Conservation (phyloP, 2,888 invertebrate genomes). For the Drosophila seclusa region DNA sequence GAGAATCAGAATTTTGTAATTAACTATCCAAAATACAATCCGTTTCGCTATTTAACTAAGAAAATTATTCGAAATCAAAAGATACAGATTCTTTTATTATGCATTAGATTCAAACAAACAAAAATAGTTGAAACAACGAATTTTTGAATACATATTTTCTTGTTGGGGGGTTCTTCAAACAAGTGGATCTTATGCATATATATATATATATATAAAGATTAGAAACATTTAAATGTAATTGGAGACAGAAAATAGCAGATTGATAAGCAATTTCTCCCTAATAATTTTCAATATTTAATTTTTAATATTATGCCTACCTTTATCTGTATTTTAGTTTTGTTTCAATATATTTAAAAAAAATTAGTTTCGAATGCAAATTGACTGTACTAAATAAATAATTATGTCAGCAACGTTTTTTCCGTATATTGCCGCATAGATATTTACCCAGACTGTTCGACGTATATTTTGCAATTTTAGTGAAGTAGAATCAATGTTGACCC, state of each 20-base stretch:
- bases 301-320: not conserved
- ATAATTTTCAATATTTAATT: not conserved
- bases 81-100: not conserved
- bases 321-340: not conserved
- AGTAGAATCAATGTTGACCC: not conserved
- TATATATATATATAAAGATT: not conserved
- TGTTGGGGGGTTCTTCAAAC: not conserved
- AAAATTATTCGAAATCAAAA: not conserved
- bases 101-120: not conserved
- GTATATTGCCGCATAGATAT: constrained; percentile 33
- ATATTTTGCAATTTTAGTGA: constrained; percentile 12
- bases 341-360: not conserved
- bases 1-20: not conserved
- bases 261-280: not conserved
- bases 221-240: not conserved
- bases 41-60: not conserved
- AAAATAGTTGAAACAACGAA: not conserved
- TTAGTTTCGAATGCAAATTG: constrained; percentile 17
- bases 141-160: not conserved
- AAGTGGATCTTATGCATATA: not conserved
- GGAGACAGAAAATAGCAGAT: not conserved
- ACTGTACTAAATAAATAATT: not conserved
- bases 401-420: constrained; percentile 22
- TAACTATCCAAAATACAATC: not conserved
- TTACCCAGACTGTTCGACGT: constrained; percentile 33